Base-by-base conservation (phyloP, 2,797 vertebrate genomes). In the Lacerta bilineata region DNA sequence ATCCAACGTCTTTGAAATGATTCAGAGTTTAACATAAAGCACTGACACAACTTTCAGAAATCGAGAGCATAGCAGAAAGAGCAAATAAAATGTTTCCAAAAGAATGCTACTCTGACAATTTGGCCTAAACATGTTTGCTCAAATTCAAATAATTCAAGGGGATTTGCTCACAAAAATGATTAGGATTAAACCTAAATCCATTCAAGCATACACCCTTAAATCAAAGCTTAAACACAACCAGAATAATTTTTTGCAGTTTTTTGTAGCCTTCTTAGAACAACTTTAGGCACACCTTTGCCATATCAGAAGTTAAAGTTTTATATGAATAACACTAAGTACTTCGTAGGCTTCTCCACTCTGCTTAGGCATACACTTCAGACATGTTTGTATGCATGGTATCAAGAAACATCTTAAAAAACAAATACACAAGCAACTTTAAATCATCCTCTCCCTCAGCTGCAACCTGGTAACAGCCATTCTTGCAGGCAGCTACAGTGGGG, bases 141-240 rank as follows among this genome's bases (percentile, higher is more conserved):
- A 83, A 83, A 83, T 83, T 83, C 41, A 23, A 83, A 33, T 84
- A 68, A 82, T 68, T 82, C 80, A 80, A 36, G 64, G 18, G 23
- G 33, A 80, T 20, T 71, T 71, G 6, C 43, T 83, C 3, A 71
- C 27, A 41, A 72, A 72, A 43, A 84, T 8, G n/a, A 20, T 84
- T 55, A 33, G 41, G 41, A 50, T n/a, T 46, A 33, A 17, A n/a
- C 4, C 27, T 23, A 20, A 69, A 69, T 46, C 27, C n/a, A 83
- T 83, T 71, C 43, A 83, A 43, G 41, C 41, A 29, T 83, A 33
- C 17, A 71, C 17, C n/a, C 66, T n/a, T 71, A 71, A 5, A 71
- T 7, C 41, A 83, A 71, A 27, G 29, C 1, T 83, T 17, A 5
- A 29, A 46, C 20, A 69, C 27, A 33, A 8, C 41, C 43, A 50